A percentile compares a stretch with the other conserved stretches of the same genome.
phyloP scores from a whole-genome alignment of 2,113 vertebrate species.

The Myotis lucifugus region DNA sequence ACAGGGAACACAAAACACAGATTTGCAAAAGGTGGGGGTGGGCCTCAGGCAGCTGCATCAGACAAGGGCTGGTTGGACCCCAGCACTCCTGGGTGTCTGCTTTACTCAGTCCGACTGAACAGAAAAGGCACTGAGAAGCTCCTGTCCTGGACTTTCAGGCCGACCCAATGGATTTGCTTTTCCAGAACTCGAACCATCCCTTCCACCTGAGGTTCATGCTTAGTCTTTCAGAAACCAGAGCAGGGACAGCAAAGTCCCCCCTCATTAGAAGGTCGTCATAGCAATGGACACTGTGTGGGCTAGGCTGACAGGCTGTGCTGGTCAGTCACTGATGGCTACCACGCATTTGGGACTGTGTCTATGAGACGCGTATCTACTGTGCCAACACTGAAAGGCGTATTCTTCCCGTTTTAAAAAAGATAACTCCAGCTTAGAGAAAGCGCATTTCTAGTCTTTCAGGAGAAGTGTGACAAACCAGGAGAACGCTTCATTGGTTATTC shows the following conservation, averaged over 20 bases:
- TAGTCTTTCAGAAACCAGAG: not conserved
- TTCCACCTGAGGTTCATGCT: not conserved
- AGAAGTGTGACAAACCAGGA: not conserved
- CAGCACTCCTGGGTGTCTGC: not conserved
- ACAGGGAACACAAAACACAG: not conserved
- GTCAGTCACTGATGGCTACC: too few species aligned
- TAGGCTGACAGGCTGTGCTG: rapidly evolving
- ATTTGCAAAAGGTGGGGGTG: not conserved
- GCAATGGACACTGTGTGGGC: not conserved
- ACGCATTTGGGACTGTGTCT: not conserved
- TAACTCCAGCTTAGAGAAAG: not conserved
- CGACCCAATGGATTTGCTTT: not conserved
- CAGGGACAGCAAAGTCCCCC: not conserved
- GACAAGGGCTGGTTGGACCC: not conserved
- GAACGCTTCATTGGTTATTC: not conserved
- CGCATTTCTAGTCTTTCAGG: not conserved
- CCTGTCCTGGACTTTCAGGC: not conserved
- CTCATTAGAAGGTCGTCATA: not conserved
- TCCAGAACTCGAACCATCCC: not conserved
- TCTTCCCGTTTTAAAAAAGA: not conserved
- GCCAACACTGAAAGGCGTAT: not conserved
- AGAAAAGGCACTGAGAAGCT: not conserved
- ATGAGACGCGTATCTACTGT: not conserved
- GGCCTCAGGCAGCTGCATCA: not conserved
- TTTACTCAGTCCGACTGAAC: not conserved